Evolutionary conservation across 2,113 vertebrate genomes (phyloP), one percentile per base, ranked within the genome.

Genomic region (Epinephelus cyanopodus): DNA sequence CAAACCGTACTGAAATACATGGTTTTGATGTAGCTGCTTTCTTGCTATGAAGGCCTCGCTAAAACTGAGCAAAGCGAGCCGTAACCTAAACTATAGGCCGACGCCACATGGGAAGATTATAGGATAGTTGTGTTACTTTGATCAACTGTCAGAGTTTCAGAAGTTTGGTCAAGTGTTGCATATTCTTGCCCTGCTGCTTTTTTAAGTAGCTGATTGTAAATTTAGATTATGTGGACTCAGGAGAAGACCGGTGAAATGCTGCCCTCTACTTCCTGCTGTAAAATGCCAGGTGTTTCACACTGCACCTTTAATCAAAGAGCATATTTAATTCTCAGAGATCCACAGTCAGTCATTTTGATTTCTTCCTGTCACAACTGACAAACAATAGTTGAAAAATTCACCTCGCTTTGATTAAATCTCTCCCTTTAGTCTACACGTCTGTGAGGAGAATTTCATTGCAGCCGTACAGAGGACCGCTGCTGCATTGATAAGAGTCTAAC

Each of bases 391-490:
- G 12, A 45, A 50, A 66, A 64, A 71, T 57, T 58, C 27, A 37
- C 10, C 17, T 58, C 0, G 27, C 37, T 76, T 68, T 82, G 63
- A 83, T 84, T 73, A 74, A 76, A 84, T 72, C 52, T 74, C 63
- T 47, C n/a, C 23, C 9, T 37, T 3, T 29, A 53, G 13, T 45
- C n/a, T 61, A n/a, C 6, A 48, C 62, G 77, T 56, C 33, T 74
- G 67, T 25, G 53, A 74, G 56, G 58, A 78, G 73, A 73, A 74
- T 57, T 73, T 74, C 64, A 48, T 52, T 11, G 12, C 29, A 54
- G 58, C 57, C 64, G n/a, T 19, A 25, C 13, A 47, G 42, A 67
- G 72, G 23, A 70, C 25, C 23, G 8, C 45, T 73, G 70, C 63
- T 61, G 56, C 69, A 71, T 1, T 47, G 56, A 66, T 73, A 66